phyloP scores from a whole-genome alignment of 2,113 vertebrate genomes.

The Choloepus hoffmanni region DNA sequence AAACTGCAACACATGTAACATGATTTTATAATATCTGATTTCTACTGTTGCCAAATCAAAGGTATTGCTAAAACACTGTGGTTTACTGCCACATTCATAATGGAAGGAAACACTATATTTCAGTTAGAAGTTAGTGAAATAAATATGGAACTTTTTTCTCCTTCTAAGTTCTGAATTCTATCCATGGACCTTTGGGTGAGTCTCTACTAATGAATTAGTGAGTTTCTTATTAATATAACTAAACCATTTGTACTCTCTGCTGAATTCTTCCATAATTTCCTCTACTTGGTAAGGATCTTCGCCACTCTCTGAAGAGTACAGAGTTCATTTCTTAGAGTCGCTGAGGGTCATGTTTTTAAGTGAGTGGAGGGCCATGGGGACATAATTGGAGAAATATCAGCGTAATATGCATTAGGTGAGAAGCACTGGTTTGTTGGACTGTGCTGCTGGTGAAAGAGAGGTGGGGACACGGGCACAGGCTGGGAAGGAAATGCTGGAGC shows the following conservation, averaged over 20 bases:
- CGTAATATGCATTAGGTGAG: fast-evolving
- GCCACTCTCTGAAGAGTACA: background rate
- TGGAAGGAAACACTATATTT: background rate
- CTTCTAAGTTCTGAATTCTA: background rate
- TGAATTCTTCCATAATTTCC: background rate
- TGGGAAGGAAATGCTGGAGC: background rate
- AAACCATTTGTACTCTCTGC: background rate
- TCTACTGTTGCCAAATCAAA: slow-evolving; percentile 13
- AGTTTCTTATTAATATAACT: background rate
- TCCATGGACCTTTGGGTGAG: background rate
- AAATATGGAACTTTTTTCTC: background rate
- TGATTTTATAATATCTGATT: slow-evolving; percentile 2
- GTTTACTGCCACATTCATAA: background rate
- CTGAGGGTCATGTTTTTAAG: background rate
- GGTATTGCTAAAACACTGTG: background rate
- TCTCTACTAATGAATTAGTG: background rate
- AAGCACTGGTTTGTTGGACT: too few species aligned
- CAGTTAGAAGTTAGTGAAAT: background rate
- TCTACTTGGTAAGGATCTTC: background rate
- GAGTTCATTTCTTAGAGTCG: background rate
- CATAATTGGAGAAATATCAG: background rate
- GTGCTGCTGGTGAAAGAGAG: background rate
- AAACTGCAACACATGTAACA: background rate
- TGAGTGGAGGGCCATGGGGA: background rate
- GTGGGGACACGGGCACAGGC: fast-evolving